Evolutionary conservation across 2,797 vertebrate genomes (phyloP).

Genomic region (Mionectes olivaceus): DNA sequence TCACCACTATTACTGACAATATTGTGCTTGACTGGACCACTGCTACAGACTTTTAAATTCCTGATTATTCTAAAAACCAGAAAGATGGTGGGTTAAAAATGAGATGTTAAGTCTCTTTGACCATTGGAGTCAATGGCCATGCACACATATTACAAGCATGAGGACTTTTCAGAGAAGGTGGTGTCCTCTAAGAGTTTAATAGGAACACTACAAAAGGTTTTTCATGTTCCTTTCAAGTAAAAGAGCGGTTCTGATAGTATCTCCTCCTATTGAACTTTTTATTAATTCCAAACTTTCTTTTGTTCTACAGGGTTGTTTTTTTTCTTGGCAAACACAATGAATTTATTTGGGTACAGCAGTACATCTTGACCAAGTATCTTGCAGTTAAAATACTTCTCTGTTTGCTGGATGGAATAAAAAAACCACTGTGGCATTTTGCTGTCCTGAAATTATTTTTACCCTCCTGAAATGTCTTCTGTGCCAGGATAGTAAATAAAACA

Average conservation of each 20-base stretch:
- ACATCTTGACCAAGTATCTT: slow-evolving; percentile 33
- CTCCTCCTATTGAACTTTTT: slow-evolving; percentile 13
- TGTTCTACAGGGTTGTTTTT: not conserved
- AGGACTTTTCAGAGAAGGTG: not conserved
- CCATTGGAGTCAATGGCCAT: not conserved
- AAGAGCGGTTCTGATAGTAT: slow-evolving; percentile 25
- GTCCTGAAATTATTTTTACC: not conserved
- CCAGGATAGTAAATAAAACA: not conserved
- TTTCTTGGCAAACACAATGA: slow-evolving; percentile 7
- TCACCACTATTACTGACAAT: not conserved
- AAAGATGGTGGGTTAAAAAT: not conserved
- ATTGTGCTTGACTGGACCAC: not conserved
- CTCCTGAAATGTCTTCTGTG: not conserved
- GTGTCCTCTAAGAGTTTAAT: not conserved
- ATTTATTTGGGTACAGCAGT: slow-evolving; percentile 23
- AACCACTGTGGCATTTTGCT: not conserved
- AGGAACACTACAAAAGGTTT: not conserved
- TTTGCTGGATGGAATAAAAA: not conserved
- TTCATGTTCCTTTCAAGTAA: slow-evolving; percentile 25
- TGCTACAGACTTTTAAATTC: not conserved
- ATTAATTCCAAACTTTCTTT: slow-evolving; percentile 42
- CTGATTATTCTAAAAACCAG: not conserved
- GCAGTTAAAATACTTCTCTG: slow-evolving; percentile 12
- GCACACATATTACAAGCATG: not conserved
- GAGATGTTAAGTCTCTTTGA: not conserved